Base-by-base conservation (phyloP, 2,113 vertebrate species). In the Peromyscus leucopus region DNA sequence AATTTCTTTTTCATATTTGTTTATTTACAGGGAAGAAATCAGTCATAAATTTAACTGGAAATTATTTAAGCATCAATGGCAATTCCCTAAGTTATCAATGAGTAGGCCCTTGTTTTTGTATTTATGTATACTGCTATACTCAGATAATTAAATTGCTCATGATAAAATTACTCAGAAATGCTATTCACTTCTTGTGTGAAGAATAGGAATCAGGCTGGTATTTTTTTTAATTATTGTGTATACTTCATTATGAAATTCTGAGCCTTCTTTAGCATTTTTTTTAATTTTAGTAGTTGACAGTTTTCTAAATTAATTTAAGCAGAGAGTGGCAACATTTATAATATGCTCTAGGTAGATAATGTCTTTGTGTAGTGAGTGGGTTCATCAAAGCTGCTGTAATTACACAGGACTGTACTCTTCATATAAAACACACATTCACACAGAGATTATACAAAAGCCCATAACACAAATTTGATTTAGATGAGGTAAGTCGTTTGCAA, bases 401-500 rank as follows among this genome's bases (percentile, higher is more conserved):
- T 80, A 65, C 67, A 65, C 0, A 83, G 84, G 93, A 67, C 61
- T 83, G 93, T 74, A 89, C 59, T 85, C 65, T 97, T 89, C 51
- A 5, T 61, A 67, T 36, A 95, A 96, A 96, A 55, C 74, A 95
- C 39, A 78, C n/a, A 57, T 80, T 91, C 91, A 80, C 67, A 22
- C 15, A 59, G 26, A 89, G 24, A 89, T 55, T 55, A 87, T 61
- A 46, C 90, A 85, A 96, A 95, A 83, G 26, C 71, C 57, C 21
- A 59, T 5, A 95, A 88, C 59, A 69, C 87, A 63, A n/a, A 92
- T 94, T 88, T 93, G 87, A 96, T 94, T 95, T 94, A 95, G 93
- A 91, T 13, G 22, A 96, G 90, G 89, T 69, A 89, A 96, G 89
- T 65, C 93, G 88, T 93, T 95, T 61, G 96, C 65, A 89, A 94